phyloP scores from a whole-genome alignment of 2,797 vertebrate genomes.

The Mormyrops boulengeri region DNA sequence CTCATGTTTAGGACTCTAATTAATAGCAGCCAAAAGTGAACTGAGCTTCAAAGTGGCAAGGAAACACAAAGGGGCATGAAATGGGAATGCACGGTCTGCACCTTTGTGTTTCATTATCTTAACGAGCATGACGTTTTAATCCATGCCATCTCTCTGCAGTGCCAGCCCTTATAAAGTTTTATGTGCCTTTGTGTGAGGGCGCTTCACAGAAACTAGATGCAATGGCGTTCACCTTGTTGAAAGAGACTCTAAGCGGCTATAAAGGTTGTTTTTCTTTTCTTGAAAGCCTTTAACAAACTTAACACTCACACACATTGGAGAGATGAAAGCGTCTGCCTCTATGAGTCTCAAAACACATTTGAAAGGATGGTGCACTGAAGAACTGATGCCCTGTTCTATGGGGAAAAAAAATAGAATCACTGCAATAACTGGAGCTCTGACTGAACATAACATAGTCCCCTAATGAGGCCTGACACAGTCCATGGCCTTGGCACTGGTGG shows the following conservation, averaged over 20 bases:
- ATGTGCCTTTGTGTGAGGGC: background rate
- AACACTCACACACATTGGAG: background rate
- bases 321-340: background rate
- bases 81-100: background rate
- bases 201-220: background rate
- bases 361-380: background rate
- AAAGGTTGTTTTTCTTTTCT: background rate
- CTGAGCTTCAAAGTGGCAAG: background rate
- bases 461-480: background rate
- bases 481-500: background rate
- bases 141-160: background rate
- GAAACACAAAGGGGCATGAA: background rate
- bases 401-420: background rate
- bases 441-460: background rate
- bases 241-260: background rate
- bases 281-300: constrained; percentile 9
- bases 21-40: background rate
- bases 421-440: background rate
- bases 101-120: constrained; percentile 11
- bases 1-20: background rate
- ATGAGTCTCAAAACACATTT: background rate
- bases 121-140: background rate
- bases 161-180: background rate
- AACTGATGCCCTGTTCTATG: background rate
- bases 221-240: background rate